Percentiles rank a stretch among this genome's conserved stretches.
Evolutionary conservation across 1,140 invertebrate genomes (phyloP).

Genomic region (Eupristina koningsbergeri): DNA sequence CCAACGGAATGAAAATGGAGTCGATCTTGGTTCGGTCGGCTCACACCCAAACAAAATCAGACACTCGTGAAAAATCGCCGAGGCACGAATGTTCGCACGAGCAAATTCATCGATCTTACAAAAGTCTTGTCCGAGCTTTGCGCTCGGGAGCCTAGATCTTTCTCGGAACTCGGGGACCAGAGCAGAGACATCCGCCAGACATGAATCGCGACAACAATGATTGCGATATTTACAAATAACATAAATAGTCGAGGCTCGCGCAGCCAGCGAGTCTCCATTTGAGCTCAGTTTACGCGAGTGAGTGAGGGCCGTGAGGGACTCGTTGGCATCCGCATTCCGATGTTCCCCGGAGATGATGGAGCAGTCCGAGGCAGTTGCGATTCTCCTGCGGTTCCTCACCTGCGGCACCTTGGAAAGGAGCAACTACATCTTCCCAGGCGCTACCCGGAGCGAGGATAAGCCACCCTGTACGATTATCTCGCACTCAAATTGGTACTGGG

Average conservation of each 20-base stretch:
- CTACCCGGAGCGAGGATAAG: not conserved
- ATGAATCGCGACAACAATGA: not conserved
- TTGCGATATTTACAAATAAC: slow-evolving; percentile 16
- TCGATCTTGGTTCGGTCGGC: no score
- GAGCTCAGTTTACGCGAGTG: not conserved
- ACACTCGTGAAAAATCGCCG: no score
- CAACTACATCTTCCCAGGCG: not conserved
- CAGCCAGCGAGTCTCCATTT: not conserved
- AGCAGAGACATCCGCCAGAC: no score
- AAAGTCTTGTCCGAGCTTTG: no score
- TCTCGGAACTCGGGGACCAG: not conserved
- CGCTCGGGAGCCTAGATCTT: not conserved
- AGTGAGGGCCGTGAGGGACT: not conserved
- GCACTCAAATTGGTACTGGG: not conserved
- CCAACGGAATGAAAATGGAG: no score
- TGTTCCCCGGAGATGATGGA: slow-evolving; percentile 36
- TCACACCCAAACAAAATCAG: no score
- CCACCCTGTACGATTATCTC: not conserved
- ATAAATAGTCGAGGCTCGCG: not conserved
- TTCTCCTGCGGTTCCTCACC: slow-evolving; percentile 46
- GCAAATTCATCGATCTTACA: no score
- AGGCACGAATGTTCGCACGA: no score
- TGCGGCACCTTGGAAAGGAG: slow-evolving; percentile 44
- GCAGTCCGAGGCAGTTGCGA: slow-evolving; percentile 26
- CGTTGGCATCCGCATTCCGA: not conserved